Base-by-base conservation (phyloP, 1,140 invertebrate species). In the Macrocentrus cingulum region DNA sequence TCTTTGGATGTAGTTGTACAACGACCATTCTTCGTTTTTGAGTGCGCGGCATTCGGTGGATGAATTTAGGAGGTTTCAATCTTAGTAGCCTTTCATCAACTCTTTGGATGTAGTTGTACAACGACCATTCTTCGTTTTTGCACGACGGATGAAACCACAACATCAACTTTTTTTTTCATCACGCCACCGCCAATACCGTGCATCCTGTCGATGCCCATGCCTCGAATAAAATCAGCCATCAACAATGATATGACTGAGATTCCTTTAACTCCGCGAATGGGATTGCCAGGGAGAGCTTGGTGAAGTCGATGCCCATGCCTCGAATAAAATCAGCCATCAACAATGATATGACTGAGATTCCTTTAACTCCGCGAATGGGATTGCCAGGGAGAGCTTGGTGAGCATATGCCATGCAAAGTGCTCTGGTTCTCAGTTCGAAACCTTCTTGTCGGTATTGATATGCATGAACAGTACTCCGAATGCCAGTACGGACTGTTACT, bases 101-200 rank as follows among this genome's bases (percentile, higher is more conserved):
- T 16, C 1, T 7, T 7, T 51, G 0, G 9, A 29, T n/a, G n/a
- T 29, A 1, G 36, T 5, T 15, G 15, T 25, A 51, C 0, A 34
- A 34, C 15, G 49, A 51, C 7, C 2, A 51, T 16, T 11, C n/a
- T 0, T 9, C 2, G 9, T 11, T 15, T 1, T 15, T 8, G 8
- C 6, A 22, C 1, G 5, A 2, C 16, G 13, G 3, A 32, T 51
- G 25, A 36, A 32, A 56, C 18, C 25, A 3, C 9, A 48, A 23
- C 7, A 6, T 48, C 18, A 56, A 9, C 11, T n/a, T 48, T 5
- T 29, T 32, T 48, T 34, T 56, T 56, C 1, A 48, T 34, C 19
- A 56, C 42, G 5, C 54, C 54, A 9, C 45, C 54, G n/a, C 36
- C 42, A n/a, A 56, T 44, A 11, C 42, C 42, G 20, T 56, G 54